Evolutionary conservation across 2,113 vertebrate genomes (phyloP).

Genomic region (Atrichornis clamosus): DNA sequence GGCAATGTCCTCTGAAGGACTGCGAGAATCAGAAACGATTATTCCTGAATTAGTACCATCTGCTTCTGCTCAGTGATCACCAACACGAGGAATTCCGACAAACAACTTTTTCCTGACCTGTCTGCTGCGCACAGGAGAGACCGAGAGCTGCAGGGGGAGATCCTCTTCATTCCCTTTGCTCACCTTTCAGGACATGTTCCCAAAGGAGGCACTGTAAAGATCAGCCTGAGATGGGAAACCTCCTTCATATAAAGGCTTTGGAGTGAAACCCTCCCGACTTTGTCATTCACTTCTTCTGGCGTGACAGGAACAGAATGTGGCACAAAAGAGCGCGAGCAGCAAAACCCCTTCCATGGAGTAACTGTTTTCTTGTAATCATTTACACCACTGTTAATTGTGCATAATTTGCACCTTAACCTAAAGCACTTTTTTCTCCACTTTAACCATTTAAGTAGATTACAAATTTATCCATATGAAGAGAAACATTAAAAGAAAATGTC

Average conservation of each 20-base stretch:
- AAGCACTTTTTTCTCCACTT: not conserved
- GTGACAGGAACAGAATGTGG: not conserved
- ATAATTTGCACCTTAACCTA: not conserved
- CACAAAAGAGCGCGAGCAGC: not conserved
- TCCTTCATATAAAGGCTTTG: not conserved
- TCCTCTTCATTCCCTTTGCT: not conserved
- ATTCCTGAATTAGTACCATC: not conserved
- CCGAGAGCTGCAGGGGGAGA: not conserved
- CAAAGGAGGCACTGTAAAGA: not conserved
- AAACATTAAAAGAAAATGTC: not conserved
- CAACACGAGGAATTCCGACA: not conserved
- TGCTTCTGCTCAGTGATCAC: not conserved
- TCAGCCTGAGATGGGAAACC: not conserved
- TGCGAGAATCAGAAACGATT: not conserved
- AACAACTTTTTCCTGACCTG: not conserved
- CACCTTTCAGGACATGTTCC: not conserved
- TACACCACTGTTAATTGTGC: not conserved
- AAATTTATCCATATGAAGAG: not conserved
- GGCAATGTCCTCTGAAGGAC: not conserved
- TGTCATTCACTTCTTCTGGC: not conserved
- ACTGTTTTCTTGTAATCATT: constrained; percentile 36
- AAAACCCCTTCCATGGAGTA: not conserved
- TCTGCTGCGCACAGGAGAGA: not conserved
- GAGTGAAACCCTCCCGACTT: not conserved
- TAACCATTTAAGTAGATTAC: not conserved